phyloP scores from a whole-genome alignment of 2,888 invertebrate species.

The Cataglyphis rosenhaueri region DNA sequence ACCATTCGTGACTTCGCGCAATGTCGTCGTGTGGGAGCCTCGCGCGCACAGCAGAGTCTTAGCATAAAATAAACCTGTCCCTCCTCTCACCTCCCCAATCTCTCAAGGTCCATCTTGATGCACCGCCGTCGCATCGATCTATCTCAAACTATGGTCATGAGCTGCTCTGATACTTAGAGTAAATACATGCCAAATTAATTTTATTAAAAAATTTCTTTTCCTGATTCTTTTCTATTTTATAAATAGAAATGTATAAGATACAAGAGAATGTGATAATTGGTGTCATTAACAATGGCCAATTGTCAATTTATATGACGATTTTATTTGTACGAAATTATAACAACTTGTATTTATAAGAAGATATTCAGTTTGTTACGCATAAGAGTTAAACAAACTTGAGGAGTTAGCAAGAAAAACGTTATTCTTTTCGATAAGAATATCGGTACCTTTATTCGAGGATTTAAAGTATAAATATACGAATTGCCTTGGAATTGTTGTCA shows the following conservation, averaged over 20 bases:
- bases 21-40: conserved; percentile 76
- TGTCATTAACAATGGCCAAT: background rate
- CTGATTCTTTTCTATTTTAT: background rate
- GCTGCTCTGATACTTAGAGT: conserved; percentile 1
- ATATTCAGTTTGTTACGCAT: background rate
- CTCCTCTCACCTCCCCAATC: conserved; percentile 65
- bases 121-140: conserved; percentile 69
- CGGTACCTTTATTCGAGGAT: background rate
- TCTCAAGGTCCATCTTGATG: conserved; percentile 81
- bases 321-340: too few species aligned
- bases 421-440: background rate
- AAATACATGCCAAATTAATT: background rate
- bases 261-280: background rate
- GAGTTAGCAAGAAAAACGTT: background rate
- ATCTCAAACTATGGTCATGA: conserved; percentile 24
- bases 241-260: background rate
- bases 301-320: background rate
- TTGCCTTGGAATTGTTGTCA: conserved; percentile 13
- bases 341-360: background rate
- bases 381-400: background rate
- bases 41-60: conserved; percentile 76
- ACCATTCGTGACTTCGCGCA: conserved; percentile 83
- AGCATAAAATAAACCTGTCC: conserved; percentile 78
- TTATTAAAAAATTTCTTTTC: background rate
- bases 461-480: conserved; percentile 27